Percentiles rank a stretch among this genome's conserved stretches.
Conservation (phyloP, 2,888 invertebrate genomes). For the Sabellastarte sp. region DNA sequence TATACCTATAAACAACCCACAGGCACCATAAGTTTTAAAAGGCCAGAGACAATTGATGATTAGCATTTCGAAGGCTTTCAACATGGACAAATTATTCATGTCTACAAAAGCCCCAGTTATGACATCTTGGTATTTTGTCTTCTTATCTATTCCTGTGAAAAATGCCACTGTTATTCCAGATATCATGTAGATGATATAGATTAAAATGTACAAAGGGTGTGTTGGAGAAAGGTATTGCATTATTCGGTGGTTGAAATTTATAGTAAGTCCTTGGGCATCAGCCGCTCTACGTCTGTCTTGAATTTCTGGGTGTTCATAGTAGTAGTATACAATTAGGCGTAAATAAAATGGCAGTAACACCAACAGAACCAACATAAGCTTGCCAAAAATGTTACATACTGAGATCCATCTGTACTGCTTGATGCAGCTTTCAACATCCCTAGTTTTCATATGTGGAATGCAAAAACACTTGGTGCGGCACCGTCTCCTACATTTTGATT, state of each 20-base stretch:
- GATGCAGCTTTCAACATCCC: too few relatives aligned
- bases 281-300: constrained; percentile 29
- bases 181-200: constrained; percentile 43
- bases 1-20: constrained; percentile 44
- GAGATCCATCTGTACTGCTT: constrained; percentile 16
- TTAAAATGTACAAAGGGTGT: constrained; percentile 44
- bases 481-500: too few relatives aligned
- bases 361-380: constrained; percentile 36
- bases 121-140: constrained; percentile 40
- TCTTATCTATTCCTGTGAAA: constrained; percentile 28
- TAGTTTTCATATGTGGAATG: too few relatives aligned
- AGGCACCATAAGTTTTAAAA: constrained; percentile 45
- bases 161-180: constrained; percentile 41
- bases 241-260: constrained; percentile 25
- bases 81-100: constrained; percentile 42
- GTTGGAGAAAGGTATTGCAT: constrained; percentile 37
- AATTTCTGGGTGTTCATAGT: constrained; percentile 46
- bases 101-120: constrained; percentile 43
- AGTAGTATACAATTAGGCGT: constrained; percentile 45
- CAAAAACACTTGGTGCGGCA: too few relatives aligned
- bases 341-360: constrained; percentile 50
- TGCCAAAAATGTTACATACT: constrained; percentile 35
- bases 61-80: constrained; percentile 44
- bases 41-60: constrained; percentile 44
- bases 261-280: constrained; percentile 26